Evolutionary conservation across 2,888 invertebrate species (phyloP).

Genomic region (Drosophila kanekoi): DNA sequence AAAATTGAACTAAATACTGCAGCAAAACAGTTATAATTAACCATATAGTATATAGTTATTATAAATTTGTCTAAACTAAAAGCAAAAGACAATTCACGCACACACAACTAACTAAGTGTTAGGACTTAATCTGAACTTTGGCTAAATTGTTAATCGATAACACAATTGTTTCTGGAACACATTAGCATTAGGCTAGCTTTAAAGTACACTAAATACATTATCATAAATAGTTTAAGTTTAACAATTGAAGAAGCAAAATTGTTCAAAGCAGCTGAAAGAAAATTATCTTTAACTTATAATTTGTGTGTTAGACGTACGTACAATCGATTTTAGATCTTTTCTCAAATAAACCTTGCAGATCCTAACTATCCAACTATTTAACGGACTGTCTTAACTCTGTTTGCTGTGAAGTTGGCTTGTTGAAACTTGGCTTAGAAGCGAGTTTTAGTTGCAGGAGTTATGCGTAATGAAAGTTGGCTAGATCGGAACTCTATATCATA

Average conservation of each 20-base stretch:
- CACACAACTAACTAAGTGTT: slow-evolving; percentile 34
- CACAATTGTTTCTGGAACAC: slow-evolving; percentile 73
- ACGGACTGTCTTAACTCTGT: no score
- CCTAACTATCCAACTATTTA: no score
- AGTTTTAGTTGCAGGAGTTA: no score
- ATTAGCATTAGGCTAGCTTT: slow-evolving; percentile 58
- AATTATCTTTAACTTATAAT: background rate
- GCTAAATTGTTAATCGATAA: slow-evolving; percentile 66
- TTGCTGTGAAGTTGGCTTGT: no score
- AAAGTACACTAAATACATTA: slow-evolving; percentile 41
- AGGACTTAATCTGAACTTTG: slow-evolving; percentile 66
- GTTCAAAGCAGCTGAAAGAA: background rate
- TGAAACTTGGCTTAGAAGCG: no score
- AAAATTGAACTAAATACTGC: slow-evolving; percentile 71
- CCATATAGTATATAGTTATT: slow-evolving; percentile 6
- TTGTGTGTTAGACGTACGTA: slow-evolving; percentile 9
- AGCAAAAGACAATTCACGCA: slow-evolving; percentile 34
- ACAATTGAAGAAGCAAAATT: slow-evolving; percentile 34
- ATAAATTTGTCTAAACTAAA: slow-evolving; percentile 65
- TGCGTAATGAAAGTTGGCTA: no score
- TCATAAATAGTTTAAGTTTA: slow-evolving; percentile 22
- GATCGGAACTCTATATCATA: no score
- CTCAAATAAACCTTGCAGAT: slow-evolving; percentile 4
- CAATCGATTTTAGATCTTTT: slow-evolving; percentile 6
- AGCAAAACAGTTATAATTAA: slow-evolving; percentile 40